phyloP scores from a whole-genome alignment of 1,140 invertebrate species.

The Cydia strobilella region DNA sequence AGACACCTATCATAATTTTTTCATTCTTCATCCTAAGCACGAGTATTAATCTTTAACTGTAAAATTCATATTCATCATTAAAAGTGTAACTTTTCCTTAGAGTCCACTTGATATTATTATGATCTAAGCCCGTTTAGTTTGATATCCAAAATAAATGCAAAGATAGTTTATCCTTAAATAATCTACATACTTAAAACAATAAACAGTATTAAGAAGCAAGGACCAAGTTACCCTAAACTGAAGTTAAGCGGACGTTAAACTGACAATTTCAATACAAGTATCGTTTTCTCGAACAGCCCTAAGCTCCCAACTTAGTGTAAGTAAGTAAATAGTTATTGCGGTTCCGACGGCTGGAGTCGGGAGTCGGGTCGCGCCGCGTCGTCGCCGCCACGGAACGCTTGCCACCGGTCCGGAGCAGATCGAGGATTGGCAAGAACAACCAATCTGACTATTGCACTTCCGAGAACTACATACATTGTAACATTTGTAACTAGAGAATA shows the following conservation, averaged over 20 bases:
- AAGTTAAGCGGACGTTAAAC: background rate
- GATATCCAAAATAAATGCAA: no score
- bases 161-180: background rate
- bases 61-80: no score
- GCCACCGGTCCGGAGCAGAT: conserved; percentile 39
- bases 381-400: conserved; percentile 57
- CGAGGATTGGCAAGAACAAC: background rate
- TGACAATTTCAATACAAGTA: conserved; percentile 16
- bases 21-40: no score
- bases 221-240: background rate
- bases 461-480: background rate
- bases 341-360: background rate
- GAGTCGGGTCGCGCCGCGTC: conserved; percentile 44
- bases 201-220: background rate
- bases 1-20: no score
- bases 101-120: no score
- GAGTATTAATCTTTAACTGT: no score
- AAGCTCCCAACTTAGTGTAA: conserved; percentile 6
- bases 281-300: conserved; percentile 2
- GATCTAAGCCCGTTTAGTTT: no score
- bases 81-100: no score
- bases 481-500: no score
- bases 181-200: background rate
- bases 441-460: background rate
- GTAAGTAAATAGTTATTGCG: conserved; percentile 17